A percentile compares a stretch with the other conserved stretches of the same genome.
These are phyloP conservation scores for Talpa occidentalis DNA, from an alignment of 2,113 vertebrate genomes.

Conservation along the genomic window DNA sequence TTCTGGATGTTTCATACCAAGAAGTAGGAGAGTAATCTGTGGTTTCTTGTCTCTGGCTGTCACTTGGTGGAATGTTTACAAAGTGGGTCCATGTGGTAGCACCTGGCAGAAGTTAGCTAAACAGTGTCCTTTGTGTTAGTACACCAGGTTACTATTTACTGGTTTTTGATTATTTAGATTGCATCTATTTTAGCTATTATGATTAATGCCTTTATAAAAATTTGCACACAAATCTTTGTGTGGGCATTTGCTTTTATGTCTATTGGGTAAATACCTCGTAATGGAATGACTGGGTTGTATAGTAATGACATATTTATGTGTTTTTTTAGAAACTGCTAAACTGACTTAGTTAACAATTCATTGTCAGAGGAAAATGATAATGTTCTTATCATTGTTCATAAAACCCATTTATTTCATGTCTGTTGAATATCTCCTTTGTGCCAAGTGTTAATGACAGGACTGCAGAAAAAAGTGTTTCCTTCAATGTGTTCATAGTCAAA, in stretches of 20 bases:
- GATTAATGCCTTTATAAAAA: background rate
- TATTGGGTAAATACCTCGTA: background rate
- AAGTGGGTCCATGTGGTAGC: background rate
- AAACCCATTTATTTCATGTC: background rate
- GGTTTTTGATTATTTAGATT: background rate
- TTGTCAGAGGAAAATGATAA: background rate
- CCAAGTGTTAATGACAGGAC: background rate
- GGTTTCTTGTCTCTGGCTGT: background rate
- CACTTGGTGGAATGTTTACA: background rate
- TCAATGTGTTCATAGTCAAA: background rate
- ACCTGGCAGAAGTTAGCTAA: background rate
- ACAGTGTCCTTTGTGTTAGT: background rate
- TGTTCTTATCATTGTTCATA: background rate
- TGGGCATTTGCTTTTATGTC: slow-evolving; percentile 21
- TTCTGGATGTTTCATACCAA: background rate
- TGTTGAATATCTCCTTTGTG: background rate
- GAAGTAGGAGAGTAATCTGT: background rate
- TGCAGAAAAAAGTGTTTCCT: background rate
- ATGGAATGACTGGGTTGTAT: background rate
- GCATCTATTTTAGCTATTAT: background rate
- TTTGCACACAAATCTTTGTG: background rate
- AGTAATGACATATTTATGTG: slow-evolving; percentile 18
- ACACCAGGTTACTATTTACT: background rate
- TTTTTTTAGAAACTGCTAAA: slow-evolving; percentile 19
- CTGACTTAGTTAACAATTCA: background rate